These are phyloP conservation scores for Yponomeuta sedellus DNA, from an alignment of 2,888 invertebrate genomes.

Conservation along the genomic window DNA sequence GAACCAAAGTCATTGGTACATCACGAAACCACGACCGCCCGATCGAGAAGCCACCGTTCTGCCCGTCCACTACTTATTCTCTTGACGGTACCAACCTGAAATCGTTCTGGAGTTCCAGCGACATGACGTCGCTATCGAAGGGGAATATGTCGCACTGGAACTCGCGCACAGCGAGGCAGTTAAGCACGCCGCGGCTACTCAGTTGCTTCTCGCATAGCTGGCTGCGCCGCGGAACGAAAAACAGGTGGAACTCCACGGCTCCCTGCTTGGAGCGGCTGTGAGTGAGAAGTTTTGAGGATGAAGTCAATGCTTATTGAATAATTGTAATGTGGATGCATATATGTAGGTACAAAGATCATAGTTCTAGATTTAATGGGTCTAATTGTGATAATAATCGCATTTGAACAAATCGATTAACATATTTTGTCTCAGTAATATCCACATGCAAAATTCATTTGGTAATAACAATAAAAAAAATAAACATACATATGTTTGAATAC, in stretches of 20 bases:
- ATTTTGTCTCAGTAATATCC: no score
- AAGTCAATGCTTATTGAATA: not conserved
- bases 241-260: slow-evolving; percentile 87
- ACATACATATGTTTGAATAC: no score
- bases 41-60: no score
- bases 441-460: not conserved
- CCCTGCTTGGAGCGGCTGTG: slow-evolving; percentile 46
- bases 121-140: slow-evolving; percentile 93
- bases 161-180: slow-evolving; percentile 86
- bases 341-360: no score
- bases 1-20: no score
- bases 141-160: slow-evolving; percentile 93
- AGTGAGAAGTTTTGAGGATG: not conserved
- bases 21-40: no score
- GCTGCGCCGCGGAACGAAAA: slow-evolving; percentile 92
- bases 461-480: no score
- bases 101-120: slow-evolving; percentile 90
- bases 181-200: slow-evolving; percentile 87
- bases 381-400: no score
- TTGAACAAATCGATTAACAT: no score
- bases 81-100: slow-evolving; percentile 74
- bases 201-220: slow-evolving; percentile 91
- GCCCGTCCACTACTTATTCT: no score
- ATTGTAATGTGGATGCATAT: not conserved
- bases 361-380: no score